Conservation (phyloP, 2,797 vertebrate species). For the Ctenopoma kingsleyae region DNA sequence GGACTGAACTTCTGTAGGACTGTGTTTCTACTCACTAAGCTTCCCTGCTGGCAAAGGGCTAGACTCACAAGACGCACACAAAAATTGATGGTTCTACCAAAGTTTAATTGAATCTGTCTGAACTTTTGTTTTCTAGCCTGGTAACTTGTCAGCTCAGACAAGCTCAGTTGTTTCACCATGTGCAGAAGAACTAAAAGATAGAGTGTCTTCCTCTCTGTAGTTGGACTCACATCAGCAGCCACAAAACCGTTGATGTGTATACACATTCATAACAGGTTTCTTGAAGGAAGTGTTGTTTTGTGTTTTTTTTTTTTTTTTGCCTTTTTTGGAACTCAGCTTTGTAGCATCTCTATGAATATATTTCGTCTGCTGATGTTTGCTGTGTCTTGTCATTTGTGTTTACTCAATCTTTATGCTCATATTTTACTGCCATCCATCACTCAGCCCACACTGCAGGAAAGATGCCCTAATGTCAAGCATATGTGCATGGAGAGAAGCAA, state of each 20-base stretch:
- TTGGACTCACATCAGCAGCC: conserved; percentile 16
- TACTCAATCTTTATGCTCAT: conserved; percentile 9
- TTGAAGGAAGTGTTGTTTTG: conserved; percentile 21
- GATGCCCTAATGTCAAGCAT: conserved; percentile 36
- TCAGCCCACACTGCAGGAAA: conserved; percentile 12
- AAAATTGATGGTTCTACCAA: conserved; percentile 17
- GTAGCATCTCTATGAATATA: background rate
- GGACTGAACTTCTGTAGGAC: background rate
- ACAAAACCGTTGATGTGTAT: conserved; percentile 29
- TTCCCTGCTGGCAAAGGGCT: conserved; percentile 29
- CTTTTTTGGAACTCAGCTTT: conserved; percentile 15
- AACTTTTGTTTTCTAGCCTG: conserved; percentile 26
- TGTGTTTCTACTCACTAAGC: conserved; percentile 5
- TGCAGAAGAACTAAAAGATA: conserved; percentile 10
- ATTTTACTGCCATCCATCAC: conserved; percentile 24
- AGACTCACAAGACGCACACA: conserved; percentile 10
- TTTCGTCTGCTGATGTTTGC: conserved; percentile 8
- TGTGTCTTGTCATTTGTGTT: conserved; percentile 13
- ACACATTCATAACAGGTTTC: conserved; percentile 17
- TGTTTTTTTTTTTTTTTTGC: too few species aligned
- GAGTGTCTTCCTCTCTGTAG: conserved; percentile 14
- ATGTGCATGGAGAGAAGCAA: conserved; percentile 23
- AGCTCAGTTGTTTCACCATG: background rate
- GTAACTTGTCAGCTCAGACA: conserved; percentile 17
- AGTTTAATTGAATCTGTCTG: conserved; percentile 30